Conservation (phyloP, 2,797 vertebrate species). For the Protonibea diacanthus region DNA sequence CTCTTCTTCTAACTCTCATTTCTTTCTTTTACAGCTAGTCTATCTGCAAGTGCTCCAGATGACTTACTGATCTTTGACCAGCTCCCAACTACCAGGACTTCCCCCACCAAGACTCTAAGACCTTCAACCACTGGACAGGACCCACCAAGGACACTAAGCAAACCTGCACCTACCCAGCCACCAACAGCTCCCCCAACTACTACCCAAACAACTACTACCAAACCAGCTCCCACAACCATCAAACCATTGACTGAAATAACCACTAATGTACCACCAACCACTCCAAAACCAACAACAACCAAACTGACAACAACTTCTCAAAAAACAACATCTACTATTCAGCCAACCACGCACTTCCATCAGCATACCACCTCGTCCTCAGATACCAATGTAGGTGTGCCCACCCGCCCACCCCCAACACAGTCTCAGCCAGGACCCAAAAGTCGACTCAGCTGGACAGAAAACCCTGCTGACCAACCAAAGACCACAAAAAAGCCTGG, state of each 20-base stretch:
- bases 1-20: neutral
- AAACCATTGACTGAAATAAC: neutral
- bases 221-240: constrained; percentile 26
- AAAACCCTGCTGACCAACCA: constrained; percentile 72
- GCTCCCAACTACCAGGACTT: constrained; percentile 15
- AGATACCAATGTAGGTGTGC: constrained; percentile 3
- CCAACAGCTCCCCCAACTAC: constrained; percentile 37
- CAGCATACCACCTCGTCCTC: constrained; percentile 33
- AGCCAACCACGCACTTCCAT: neutral
- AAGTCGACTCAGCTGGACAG: constrained; percentile 81
- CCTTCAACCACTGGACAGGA: constrained; percentile 21
- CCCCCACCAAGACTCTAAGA: constrained; percentile 24
- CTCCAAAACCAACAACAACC: constrained; percentile 24
- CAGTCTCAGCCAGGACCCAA: constrained; percentile 31
- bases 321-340: constrained; percentile 32
- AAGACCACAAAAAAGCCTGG: constrained; percentile 77
- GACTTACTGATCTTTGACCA: constrained; percentile 55
- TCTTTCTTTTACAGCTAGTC: constrained; percentile 29
- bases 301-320: constrained; percentile 38
- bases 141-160: constrained; percentile 2
- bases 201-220: constrained; percentile 46
- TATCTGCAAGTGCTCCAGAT: constrained; percentile 21
- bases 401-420: constrained; percentile 2
- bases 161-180: constrained; percentile 9
- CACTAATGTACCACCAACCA: constrained; percentile 6